Evolutionary conservation across 2,797 vertebrate species (phyloP).

Genomic region (Tapera naevia): DNA sequence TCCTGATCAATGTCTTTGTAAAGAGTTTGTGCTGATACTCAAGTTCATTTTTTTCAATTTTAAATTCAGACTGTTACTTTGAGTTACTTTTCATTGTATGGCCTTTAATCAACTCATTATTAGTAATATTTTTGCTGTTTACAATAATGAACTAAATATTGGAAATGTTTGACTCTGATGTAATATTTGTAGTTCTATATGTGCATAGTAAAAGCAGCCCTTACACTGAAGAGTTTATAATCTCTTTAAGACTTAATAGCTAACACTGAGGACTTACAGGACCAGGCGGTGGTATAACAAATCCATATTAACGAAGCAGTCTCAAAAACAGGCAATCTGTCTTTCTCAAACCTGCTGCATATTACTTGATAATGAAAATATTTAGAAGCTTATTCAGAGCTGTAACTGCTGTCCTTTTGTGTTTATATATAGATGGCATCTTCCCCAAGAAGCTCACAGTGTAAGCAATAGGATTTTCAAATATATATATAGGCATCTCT

Average conservation of each 20-base stretch:
- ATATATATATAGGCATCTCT: not conserved
- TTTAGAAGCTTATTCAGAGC: not conserved
- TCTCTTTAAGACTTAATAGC: not conserved
- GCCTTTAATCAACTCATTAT: not conserved
- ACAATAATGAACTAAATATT: not conserved
- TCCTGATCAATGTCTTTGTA: not conserved
- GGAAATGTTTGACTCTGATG: not conserved
- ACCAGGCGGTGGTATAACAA: not conserved
- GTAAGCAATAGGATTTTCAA: not conserved
- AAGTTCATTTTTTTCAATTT: not conserved
- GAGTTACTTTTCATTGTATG: not conserved
- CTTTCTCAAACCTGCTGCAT: not conserved
- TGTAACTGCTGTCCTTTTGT: not conserved
- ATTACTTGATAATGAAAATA: not conserved
- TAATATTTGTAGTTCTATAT: not conserved
- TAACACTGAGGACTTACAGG: not conserved
- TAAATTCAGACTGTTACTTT: not conserved
- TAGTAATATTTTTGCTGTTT: not conserved
- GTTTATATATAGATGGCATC: not conserved
- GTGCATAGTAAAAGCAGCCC: not conserved
- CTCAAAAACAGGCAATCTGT: not conserved
- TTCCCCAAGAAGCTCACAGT: not conserved
- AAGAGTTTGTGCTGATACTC: slow-evolving; percentile 1
- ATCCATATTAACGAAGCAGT: not conserved
- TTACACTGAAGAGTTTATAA: not conserved